Evolutionary conservation across 2,888 invertebrate species (phyloP).

Genomic region (Drosophila infuscata): DNA sequence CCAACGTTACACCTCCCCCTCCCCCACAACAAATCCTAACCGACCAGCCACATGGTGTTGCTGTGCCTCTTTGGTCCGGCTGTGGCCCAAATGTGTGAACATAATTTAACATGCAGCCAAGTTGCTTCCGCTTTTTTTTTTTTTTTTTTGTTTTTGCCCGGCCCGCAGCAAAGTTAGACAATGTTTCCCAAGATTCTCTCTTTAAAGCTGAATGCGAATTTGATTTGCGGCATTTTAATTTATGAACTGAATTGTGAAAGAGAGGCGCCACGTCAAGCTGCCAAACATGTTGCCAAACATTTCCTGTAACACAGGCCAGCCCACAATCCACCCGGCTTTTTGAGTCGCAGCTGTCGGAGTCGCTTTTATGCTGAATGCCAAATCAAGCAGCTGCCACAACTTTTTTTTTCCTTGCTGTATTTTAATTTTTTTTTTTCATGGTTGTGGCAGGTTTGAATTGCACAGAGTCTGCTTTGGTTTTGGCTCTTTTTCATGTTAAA

Average conservation of each 20-base stretch:
- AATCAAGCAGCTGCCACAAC: conserved; percentile 69
- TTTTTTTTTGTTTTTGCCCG: conserved; percentile 39
- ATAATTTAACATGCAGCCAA: conserved; percentile 77
- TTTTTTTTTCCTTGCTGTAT: conserved; percentile 31
- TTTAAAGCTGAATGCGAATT: conserved; percentile 75
- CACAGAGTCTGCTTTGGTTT: conserved; percentile 25
- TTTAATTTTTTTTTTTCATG: conserved; percentile 36
- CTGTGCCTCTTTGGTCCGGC: conserved; percentile 51
- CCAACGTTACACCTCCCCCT: not conserved
- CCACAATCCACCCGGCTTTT: not conserved
- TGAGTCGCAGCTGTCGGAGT: conserved; percentile 66
- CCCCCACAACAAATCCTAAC: conserved; percentile 8
- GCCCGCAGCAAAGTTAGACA: conserved; percentile 50
- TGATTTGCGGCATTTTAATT: conserved; percentile 83
- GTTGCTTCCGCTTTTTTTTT: conserved; percentile 35
- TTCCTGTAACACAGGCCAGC: conserved; percentile 47
- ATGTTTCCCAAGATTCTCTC: conserved; percentile 21
- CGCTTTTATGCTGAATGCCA: conserved; percentile 69
- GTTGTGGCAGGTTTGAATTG: conserved; percentile 13
- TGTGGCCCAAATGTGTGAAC: conserved; percentile 78
- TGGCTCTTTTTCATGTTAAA: conserved; percentile 11
- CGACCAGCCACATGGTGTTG: conserved; percentile 42
- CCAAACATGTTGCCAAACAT: conserved; percentile 71
- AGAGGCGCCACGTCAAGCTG: conserved; percentile 61
- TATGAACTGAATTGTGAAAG: conserved; percentile 70